Conservation (phyloP, 2,797 vertebrate genomes). For the Heterohyrax brucei region DNA sequence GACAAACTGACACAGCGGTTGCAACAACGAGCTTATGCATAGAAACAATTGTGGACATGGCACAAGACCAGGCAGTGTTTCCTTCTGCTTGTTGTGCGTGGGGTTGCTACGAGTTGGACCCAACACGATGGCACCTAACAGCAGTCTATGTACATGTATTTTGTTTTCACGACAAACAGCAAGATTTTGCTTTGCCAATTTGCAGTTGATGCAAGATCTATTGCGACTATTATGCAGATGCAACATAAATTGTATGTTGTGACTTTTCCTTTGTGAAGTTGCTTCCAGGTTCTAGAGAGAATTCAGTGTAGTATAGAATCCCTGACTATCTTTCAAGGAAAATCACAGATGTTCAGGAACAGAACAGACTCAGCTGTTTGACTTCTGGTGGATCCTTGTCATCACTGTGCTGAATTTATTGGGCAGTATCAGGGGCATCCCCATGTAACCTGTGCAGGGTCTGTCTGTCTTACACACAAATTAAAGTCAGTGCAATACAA, state of each 20-base stretch:
- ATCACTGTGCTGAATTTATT: neutral
- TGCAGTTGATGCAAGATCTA: neutral
- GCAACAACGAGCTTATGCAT: too few species aligned
- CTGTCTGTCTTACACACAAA: neutral
- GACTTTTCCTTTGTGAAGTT: conserved; percentile 32
- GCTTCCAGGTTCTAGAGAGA: neutral
- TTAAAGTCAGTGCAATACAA: neutral
- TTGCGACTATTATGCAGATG: neutral
- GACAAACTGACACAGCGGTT: too few species aligned
- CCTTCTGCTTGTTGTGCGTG: too few species aligned
- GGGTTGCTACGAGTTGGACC: too few species aligned
- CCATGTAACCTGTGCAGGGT: neutral
- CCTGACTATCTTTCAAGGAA: neutral
- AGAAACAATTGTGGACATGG: too few species aligned
- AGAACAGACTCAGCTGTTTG: neutral
- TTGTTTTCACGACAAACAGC: neutral
- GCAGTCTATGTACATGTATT: too few species aligned
- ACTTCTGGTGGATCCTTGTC: neutral
- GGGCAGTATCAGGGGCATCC: neutral
- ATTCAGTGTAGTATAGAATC: neutral
- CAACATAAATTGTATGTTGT: neutral
- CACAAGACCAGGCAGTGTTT: too few species aligned
- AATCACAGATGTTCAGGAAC: neutral
- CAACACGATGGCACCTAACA: too few species aligned
- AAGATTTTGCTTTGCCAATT: neutral